These are phyloP conservation scores for Mythimna vitellina DNA, from an alignment of 2,888 invertebrate species.

Conservation along the genomic window DNA sequence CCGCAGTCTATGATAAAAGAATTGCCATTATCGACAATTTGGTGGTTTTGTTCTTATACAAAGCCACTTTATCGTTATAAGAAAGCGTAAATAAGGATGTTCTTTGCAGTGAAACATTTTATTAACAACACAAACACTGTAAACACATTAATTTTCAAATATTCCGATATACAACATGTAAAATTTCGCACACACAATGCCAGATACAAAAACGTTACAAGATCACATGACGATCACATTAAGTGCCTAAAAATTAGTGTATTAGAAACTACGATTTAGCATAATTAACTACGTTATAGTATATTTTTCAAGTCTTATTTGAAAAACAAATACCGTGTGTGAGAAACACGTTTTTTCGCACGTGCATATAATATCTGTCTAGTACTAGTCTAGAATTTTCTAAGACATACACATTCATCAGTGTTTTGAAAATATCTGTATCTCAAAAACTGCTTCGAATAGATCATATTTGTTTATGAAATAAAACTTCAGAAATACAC, in stretches of 20 bases:
- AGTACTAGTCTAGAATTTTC: neutral
- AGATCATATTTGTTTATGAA: constrained; percentile 11
- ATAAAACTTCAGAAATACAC: neutral
- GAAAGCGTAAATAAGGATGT: constrained; percentile 12
- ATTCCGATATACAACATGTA: constrained; percentile 15
- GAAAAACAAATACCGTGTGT: constrained; percentile 11
- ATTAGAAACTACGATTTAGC: constrained; percentile 15
- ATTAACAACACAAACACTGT: constrained; percentile 44
- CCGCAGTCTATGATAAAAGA: too few relatives aligned
- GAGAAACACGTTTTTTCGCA: too few relatives aligned
- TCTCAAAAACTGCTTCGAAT: neutral
- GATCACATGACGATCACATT: constrained; percentile 46
- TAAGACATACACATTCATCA: neutral
- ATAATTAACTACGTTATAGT: neutral
- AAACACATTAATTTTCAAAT: constrained; percentile 23
- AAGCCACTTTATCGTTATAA: too few relatives aligned
- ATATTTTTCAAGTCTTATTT: constrained; percentile 19
- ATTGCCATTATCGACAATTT: too few relatives aligned
- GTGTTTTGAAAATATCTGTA: too few relatives aligned
- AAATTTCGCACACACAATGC: constrained; percentile 36
- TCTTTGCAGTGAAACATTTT: constrained; percentile 50
- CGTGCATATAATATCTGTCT: too few relatives aligned
- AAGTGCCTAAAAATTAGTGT: constrained; percentile 28
- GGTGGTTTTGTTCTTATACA: too few relatives aligned
- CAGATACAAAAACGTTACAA: constrained; percentile 28